Base-by-base conservation (phyloP, 2,888 invertebrate genomes). In the Pilophorus perplexus region DNA sequence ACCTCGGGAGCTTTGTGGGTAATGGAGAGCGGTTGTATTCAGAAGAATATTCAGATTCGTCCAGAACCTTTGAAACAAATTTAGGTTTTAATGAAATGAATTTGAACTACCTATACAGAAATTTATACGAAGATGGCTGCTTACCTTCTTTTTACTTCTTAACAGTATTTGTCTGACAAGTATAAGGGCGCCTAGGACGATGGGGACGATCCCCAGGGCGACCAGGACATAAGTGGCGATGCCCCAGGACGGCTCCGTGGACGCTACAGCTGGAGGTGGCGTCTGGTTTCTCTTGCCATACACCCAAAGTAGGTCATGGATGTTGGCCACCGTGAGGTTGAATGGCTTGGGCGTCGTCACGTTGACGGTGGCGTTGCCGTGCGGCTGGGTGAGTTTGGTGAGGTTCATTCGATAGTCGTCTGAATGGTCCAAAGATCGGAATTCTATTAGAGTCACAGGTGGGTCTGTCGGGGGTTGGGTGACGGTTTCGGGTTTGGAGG, bases 11-110 rank as follows among this genome's bases (percentile, higher is more conserved):
- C 64, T 74, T 74, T 5, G 74, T 73, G 4, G 73, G 73, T 16
- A 73, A 68, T 42, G 74, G 73, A 50, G 73, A 73, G 28, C 74
- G 66, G 55, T 74, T 78, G 74, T 79, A 79, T 74, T 80, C 80
- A 57, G 80, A 80, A 71, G 79, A 80, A 72, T 79, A 79, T 72
- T 80, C 80, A 38, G 80, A 80, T 73, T 80, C 80, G 70, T 79
- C 79, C 71, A 80, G 76, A 74, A 79, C 78, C 79, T 80, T 74
- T 67, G 73, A 72, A 70, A 33, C 6, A 33, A 33, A 33, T n/a
- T n/a, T n/a, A 10, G 16, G 8, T 16, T 4, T 16, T 40, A n/a
- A n/a, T n/a, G n/a, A n/a, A n/a, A n/a, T n/a, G n/a, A n/a, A n/a
- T n/a, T n/a, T n/a, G n/a, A n/a, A n/a, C n/a, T n/a, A n/a, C n/a